These are phyloP conservation scores for Caenorhabditis japonica DNA, from an alignment of 2,888 invertebrate species.

Conservation along the genomic window DNA sequence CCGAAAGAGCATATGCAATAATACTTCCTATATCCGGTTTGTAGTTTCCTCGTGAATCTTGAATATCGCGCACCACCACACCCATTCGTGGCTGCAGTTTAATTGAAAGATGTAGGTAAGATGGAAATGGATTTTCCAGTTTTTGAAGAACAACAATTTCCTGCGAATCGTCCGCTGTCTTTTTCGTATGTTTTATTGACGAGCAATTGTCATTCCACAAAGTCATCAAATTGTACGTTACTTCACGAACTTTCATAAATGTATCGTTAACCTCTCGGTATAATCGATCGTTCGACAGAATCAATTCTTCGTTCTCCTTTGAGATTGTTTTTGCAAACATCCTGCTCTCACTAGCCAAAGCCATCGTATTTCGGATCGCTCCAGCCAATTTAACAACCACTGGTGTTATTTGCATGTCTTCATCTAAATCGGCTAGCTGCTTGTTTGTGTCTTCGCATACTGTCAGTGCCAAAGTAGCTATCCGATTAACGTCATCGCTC, in stretches of 20 bases:
- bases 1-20: conserved; percentile 87
- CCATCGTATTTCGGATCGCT: conserved; percentile 36
- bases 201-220: conserved; percentile 68
- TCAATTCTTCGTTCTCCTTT: conserved; percentile 24
- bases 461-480: conserved; percentile 44
- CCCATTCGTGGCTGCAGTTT: conserved; percentile 60
- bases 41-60: conserved; percentile 61
- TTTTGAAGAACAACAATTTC: conserved; percentile 32
- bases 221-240: conserved; percentile 60
- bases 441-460: conserved; percentile 56
- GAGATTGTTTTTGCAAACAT: conserved; percentile 35
- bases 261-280: conserved; percentile 58
- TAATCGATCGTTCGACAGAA: conserved; percentile 37
- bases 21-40: conserved; percentile 79
- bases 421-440: conserved; percentile 46
- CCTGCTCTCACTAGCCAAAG: conserved; percentile 41
- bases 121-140: conserved; percentile 68
- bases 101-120: conserved; percentile 63
- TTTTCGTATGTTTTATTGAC: conserved; percentile 22
- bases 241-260: conserved; percentile 65
- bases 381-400: conserved; percentile 29
- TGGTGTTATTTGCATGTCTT: conserved; percentile 33
- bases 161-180: conserved; percentile 22
- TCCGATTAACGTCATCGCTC: conserved; percentile 47
- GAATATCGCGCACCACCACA: conserved; percentile 70